Percentiles rank a stretch among this genome's conserved stretches.
These are phyloP conservation scores for Palloptera scutellata DNA, from an alignment of 2,888 invertebrate species.

Conservation along the genomic window DNA sequence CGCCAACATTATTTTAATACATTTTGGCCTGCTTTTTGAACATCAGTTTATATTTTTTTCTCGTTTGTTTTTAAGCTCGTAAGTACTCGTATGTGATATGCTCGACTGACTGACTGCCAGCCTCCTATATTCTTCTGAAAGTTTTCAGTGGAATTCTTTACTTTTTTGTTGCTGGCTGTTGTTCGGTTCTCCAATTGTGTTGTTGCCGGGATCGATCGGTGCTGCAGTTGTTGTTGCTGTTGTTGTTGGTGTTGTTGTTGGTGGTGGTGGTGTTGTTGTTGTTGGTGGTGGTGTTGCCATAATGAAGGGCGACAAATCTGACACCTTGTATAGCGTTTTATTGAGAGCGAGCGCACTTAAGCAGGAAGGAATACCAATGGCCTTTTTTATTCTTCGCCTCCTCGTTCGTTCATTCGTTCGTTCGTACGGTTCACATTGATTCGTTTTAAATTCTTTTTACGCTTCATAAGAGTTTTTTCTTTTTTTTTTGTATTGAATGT, in stretches of 20 bases:
- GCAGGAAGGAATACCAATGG: constrained; percentile 31
- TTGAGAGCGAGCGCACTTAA: constrained; percentile 48
- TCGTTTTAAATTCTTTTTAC: neutral
- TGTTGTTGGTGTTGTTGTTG: constrained; percentile 14
- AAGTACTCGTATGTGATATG: too few relatives aligned
- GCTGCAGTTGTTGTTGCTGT: constrained; percentile 17
- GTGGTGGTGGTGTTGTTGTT: constrained; percentile 26
- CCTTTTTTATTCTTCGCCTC: constrained; percentile 29
- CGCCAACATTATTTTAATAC: too few relatives aligned
- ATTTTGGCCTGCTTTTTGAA: constrained; percentile 7
- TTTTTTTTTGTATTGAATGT: neutral
- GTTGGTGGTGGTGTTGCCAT: constrained; percentile 41
- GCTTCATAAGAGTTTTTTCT: neutral
- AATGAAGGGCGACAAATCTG: constrained; percentile 65
- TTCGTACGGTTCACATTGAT: constrained; percentile 1
- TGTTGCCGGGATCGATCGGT: neutral
- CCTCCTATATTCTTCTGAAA: neutral
- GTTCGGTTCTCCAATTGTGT: neutral
- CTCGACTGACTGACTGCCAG: too few relatives aligned
- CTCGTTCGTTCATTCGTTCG: constrained; percentile 1
- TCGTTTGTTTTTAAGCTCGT: too few relatives aligned
- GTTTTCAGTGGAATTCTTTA: neutral
- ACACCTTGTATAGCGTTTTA: constrained; percentile 63
- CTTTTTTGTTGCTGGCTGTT: neutral
- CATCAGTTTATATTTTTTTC: constrained; percentile 12